Base-by-base conservation (phyloP, 2,888 invertebrate genomes). In the Escarpia spicata region DNA sequence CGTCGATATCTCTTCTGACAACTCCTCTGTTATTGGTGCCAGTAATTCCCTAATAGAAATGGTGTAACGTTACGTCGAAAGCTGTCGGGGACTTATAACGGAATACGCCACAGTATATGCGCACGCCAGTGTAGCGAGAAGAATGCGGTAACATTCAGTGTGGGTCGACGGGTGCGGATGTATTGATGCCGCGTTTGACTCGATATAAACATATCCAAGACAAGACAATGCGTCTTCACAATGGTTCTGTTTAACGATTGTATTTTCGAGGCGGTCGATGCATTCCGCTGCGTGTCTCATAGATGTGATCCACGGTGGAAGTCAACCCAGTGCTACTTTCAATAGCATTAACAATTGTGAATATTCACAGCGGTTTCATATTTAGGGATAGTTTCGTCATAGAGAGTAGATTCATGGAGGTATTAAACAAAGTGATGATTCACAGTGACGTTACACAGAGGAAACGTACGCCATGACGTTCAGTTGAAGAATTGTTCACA, bases 1-100 rank as follows among this genome's bases (percentile, higher is more conserved):
- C 26, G 26, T 15, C 26, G 75, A 75, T 75, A 75, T 75, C 75
- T 15, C 75, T 75, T 75, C 75, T 75, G 75, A 75, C 75, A 75
- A 75, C 75, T 26, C 75, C 26, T 6, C 75, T 75, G n/a, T 75
- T 75, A 75, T 75, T 75, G 75, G 75, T 75, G 75, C 75, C 75
- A 26, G 75, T 75, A 75, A 75, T 75, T 75, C 75, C 75, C n/a
- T 75, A 75, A 75, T 75, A 75, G 75, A 75, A 75, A 75, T 75
- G 75, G 75, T 75, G 75, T 75, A 75, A 6, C 26, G 75, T 75
- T 75, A 75, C 75, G 75, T 75, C 26, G 75, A n/a, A 75, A n/a
- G 19, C 75, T 75, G 75, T n/a, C 75, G 75, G 3, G 10, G 52
- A 26, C 75, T 26, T 4, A 75, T 26, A 26, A 3, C 26, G 75